Percentiles rank a stretch among this genome's conserved stretches.
Conservation (phyloP, 2,888 invertebrate genomes). For the Latrodectus elegans region DNA sequence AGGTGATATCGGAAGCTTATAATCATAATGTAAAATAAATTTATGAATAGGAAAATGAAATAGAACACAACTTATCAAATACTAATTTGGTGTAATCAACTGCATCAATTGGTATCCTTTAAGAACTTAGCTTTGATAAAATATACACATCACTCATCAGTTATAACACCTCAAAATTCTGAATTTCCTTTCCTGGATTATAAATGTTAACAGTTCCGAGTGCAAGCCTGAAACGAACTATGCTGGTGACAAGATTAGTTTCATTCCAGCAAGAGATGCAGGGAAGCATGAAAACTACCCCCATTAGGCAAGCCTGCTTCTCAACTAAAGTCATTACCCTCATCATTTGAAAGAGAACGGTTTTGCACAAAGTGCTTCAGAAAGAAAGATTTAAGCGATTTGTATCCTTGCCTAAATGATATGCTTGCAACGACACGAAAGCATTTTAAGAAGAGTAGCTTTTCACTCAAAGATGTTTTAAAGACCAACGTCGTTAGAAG, state of each 20-base stretch:
- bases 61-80: too few species aligned
- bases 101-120: too few species aligned
- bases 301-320: slow-evolving; percentile 37
- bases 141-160: too few species aligned
- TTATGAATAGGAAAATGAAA: too few species aligned
- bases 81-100: too few species aligned
- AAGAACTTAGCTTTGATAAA: too few species aligned
- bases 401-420: slow-evolving; percentile 49
- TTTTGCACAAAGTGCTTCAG: slow-evolving; percentile 51
- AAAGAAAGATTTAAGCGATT: slow-evolving; percentile 58
- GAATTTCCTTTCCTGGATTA: not conserved
- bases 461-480: slow-evolving; percentile 36
- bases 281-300: slow-evolving; percentile 38
- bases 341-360: slow-evolving; percentile 48
- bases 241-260: slow-evolving; percentile 51
- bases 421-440: slow-evolving; percentile 17
- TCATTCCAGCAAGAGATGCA: slow-evolving; percentile 22
- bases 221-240: slow-evolving; percentile 21
- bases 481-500: slow-evolving; percentile 44
- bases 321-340: slow-evolving; percentile 51
- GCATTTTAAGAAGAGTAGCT: slow-evolving; percentile 25
- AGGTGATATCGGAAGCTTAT: too few species aligned
- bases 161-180: too few species aligned
- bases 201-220: not conserved
- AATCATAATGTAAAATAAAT: too few species aligned